phyloP scores from a whole-genome alignment of 2,797 vertebrate genomes.

The Sorex maritimensis region DNA sequence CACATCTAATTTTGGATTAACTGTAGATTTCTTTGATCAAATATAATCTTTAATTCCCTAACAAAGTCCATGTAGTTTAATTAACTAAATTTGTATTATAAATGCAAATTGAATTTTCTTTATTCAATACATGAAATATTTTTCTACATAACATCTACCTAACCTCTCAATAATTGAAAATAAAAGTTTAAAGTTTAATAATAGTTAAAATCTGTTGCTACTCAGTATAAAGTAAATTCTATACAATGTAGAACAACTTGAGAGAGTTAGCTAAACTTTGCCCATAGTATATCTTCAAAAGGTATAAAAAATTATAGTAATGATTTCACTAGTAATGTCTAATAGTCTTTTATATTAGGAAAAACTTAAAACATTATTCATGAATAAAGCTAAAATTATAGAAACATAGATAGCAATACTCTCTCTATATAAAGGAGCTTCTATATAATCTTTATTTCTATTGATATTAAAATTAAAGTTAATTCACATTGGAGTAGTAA shows the following conservation, averaged over 20 bases:
- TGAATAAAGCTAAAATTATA: background rate
- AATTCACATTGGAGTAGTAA: constrained; percentile 38
- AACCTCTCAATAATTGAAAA: background rate
- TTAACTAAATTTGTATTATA: constrained; percentile 82
- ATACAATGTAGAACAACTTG: constrained; percentile 70
- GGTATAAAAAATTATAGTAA: constrained; percentile 18
- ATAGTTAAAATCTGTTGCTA: constrained; percentile 80
- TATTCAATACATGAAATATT: constrained; percentile 78
- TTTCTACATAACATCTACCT: background rate
- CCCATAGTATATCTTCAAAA: background rate
- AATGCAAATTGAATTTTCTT: constrained; percentile 81
- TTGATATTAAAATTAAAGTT: background rate
- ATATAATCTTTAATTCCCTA: constrained; percentile 79
- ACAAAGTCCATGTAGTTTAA: constrained; percentile 83
- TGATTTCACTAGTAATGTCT: background rate
- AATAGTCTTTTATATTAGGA: background rate
- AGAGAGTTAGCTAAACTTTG: too few species aligned
- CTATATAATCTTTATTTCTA: background rate
- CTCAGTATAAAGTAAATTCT: constrained; percentile 67
- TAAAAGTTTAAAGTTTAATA: constrained; percentile 72
- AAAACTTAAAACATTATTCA: background rate
- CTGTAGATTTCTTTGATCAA: constrained; percentile 80
- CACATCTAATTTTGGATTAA: constrained; percentile 80
- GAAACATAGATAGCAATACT: background rate
- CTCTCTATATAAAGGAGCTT: background rate